Evolutionary conservation across 2,888 invertebrate genomes (phyloP), one percentile per base, ranked within the genome.

Genomic region (Leptinotarsa peninsularis): DNA sequence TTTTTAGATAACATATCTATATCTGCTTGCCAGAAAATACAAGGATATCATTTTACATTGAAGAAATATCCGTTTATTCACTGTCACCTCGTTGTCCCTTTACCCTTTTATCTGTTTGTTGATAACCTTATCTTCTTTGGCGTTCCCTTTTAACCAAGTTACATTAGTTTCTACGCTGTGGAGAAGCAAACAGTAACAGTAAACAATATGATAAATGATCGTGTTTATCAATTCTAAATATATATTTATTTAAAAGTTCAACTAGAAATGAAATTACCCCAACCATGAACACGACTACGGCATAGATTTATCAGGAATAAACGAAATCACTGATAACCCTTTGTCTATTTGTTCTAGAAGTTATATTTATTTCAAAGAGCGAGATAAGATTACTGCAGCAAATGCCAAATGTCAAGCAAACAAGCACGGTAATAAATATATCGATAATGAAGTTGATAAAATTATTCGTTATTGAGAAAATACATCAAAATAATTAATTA

Each of bases 331-430:
- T 58, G 74, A 74, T 74, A 74, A 74, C 74, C 74, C 71, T 52
- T 74, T 72, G 74, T 74, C 63, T 74, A 71, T 74, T 74, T 74
- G 74, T 63, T 63, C 63, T 17, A n/a, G n/a, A 17, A 43, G 33
- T 63, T 18, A 58, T 58, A 58, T 21, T 43, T 63, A 63, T 43
- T 63, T 58, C 43, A 33, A 63, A 17, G 7, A 63, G n/a, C 43
- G 17, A 21, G 27, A 63, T 63, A 13, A 63, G 63, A 63, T 63
- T 18, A 7, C 17, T 33, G 63, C 33, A 33, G 15, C 10, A 33
- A n/a, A 60, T 13, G 63, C 17, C 63, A 63, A 63, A 63, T 33
- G 63, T 63, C 63, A 63, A n/a, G 13, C 7, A 33, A 63, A 63
- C 43, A 58, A 18, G 13, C 13, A 63, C 17, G 4, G 15, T 15